Percentiles rank a stretch among this genome's conserved stretches.
Evolutionary conservation across 64 coral and sea anemone species (phyloP).

Genomic region (Cladopsammia gracilis): DNA sequence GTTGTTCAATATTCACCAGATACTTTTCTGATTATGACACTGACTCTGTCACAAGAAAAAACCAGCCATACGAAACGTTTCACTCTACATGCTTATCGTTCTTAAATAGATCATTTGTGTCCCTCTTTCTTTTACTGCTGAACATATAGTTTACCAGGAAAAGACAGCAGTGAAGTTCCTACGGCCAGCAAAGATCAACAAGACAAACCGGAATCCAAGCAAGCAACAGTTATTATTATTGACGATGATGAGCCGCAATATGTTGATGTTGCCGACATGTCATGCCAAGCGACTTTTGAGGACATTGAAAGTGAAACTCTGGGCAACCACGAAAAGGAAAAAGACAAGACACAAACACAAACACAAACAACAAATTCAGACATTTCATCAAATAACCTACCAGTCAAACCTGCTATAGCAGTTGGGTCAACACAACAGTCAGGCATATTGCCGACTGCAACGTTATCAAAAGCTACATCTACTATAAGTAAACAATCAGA

Average conservation of each 20-base stretch:
- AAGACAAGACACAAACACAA: neutral
- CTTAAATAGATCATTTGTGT: neutral
- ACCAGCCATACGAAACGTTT: no score
- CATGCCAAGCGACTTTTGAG: slow-evolving; percentile 30
- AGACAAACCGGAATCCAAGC: neutral
- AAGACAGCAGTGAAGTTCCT: slow-evolving; percentile 1
- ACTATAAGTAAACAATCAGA: slow-evolving; percentile 8
- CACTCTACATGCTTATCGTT: no score
- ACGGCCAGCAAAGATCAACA: neutral
- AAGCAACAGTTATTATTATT: slow-evolving; percentile 41
- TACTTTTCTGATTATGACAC: no score
- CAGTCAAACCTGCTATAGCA: neutral
- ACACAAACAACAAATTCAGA: neutral
- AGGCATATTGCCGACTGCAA: neutral
- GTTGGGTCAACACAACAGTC: neutral
- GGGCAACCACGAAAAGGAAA: neutral
- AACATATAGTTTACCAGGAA: neutral
- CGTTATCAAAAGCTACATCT: neutral
- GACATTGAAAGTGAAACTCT: slow-evolving; percentile 15
- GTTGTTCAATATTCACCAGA: no score
- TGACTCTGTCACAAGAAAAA: no score
- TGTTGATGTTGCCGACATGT: slow-evolving; percentile 48
- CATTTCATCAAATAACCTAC: neutral
- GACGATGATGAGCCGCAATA: slow-evolving; percentile 30
- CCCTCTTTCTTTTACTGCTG: neutral